phyloP scores from a whole-genome alignment of 1,140 invertebrate genomes.

The Lepidurus apus region DNA sequence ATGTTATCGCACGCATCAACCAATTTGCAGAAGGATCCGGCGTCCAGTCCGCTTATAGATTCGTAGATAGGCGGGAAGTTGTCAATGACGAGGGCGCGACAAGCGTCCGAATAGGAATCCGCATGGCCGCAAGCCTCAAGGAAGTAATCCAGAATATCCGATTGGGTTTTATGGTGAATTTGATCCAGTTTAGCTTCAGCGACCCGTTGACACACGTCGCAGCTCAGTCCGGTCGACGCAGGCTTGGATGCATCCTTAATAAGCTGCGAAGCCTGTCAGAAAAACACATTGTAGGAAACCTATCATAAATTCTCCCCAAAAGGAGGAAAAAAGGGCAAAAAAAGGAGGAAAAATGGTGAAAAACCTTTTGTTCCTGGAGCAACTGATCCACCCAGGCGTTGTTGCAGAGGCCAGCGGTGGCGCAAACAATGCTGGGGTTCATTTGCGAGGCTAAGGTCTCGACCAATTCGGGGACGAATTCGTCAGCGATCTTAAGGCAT shows the following conservation, averaged over 20 bases:
- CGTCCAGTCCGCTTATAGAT: not conserved
- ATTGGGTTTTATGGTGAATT: not conserved
- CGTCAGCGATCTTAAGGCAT: conserved; percentile 70
- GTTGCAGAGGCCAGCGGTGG: conserved; percentile 82
- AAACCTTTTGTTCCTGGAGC: conserved; percentile 47
- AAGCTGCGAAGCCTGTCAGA: not conserved
- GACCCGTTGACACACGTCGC: not conserved
- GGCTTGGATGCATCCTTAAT: conserved; percentile 4
- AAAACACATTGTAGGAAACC: not conserved
- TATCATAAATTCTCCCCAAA: not conserved
- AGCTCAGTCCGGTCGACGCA: not conserved
- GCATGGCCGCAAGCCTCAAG: conserved; percentile 57
- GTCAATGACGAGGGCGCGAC: conserved; percentile 61
- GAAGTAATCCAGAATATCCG: conserved; percentile 28
- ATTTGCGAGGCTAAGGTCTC: conserved; percentile 79
- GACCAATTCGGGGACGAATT: conserved; percentile 79
- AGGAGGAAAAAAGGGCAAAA: not conserved
- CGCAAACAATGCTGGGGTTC: conserved; percentile 77
- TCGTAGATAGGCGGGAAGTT: conserved; percentile 49
- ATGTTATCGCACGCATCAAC: not conserved
- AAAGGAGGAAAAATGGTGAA: not conserved
- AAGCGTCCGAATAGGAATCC: conserved; percentile 68
- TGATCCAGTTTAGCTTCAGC: not conserved
- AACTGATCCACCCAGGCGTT: conserved; percentile 63
- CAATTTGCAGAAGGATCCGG: not conserved